Conservation (phyloP, 2,888 invertebrate species). For the Miltochrista miniata region DNA sequence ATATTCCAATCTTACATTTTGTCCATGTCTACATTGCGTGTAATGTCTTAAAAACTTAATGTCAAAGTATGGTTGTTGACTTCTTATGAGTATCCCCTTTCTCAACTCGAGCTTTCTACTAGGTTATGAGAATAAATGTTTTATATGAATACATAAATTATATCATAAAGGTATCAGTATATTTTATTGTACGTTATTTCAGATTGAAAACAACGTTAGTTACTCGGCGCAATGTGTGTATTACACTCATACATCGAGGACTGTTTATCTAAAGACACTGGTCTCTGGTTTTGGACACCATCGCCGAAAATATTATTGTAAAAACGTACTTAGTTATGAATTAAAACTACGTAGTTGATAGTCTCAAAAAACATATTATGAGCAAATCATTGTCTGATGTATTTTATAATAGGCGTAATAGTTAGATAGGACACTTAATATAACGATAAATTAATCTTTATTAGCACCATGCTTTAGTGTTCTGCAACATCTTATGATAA, state of each 20-base stretch:
- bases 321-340: too few species aligned
- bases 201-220: too few species aligned
- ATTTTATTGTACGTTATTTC: conserved; percentile 4
- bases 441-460: conserved; percentile 31
- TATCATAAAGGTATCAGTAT: conserved; percentile 22
- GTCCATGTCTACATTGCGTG: conserved; percentile 17
- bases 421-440: conserved; percentile 31
- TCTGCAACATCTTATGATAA: conserved; percentile 55
- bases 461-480: conserved; percentile 59
- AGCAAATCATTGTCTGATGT: conserved; percentile 1
- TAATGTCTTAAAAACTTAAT: conserved; percentile 17
- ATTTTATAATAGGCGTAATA: conserved; percentile 5
- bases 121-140: conserved; percentile 48
- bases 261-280: too few species aligned
- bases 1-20: too few species aligned
- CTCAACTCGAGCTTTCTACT: conserved; percentile 79
- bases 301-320: too few species aligned
- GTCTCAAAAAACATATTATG: not conserved
- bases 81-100: conserved; percentile 70
- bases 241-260: too few species aligned
- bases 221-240: too few species aligned
- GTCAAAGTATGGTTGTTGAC: conserved; percentile 74
- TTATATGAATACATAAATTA: conserved; percentile 22
- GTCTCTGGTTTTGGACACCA: too few species aligned
- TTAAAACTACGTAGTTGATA: not conserved